Evolutionary conservation across 2,888 invertebrate genomes (phyloP).

Genomic region (Troides aeacus): DNA sequence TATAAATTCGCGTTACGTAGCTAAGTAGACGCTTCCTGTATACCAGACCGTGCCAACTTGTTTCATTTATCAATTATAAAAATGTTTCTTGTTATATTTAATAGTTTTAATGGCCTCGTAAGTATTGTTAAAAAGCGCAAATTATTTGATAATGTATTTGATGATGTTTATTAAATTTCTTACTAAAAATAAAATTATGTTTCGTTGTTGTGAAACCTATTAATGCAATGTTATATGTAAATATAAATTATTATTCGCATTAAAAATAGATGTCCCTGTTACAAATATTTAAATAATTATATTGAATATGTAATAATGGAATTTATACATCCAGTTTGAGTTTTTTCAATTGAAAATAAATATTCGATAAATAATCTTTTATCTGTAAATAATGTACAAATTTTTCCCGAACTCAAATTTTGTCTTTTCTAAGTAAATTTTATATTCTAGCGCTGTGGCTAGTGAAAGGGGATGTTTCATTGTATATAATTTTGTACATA

Average conservation of each 20-base stretch:
- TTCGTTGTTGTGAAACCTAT: conserved; percentile 23
- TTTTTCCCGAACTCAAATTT: conserved; percentile 43
- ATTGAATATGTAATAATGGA: conserved; percentile 8
- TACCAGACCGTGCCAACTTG: conserved; percentile 31
- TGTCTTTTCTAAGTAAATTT: conserved; percentile 54
- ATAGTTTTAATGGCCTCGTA: conserved; percentile 34
- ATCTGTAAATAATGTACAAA: conserved; percentile 72
- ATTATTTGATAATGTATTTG: conserved; percentile 31
- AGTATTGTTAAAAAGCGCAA: conserved; percentile 34
- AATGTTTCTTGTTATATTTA: conserved; percentile 33
- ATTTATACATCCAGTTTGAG: neutral
- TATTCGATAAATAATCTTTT: conserved; percentile 20
- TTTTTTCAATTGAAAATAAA: conserved; percentile 1
- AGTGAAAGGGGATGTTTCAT: conserved; percentile 46
- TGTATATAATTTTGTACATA: conserved; percentile 75
- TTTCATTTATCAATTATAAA: conserved; percentile 32
- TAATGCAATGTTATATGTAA: conserved; percentile 9
- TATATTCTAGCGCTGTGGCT: conserved; percentile 59
- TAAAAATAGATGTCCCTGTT: conserved; percentile 17
- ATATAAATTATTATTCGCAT: conserved; percentile 14
- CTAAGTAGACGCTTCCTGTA: conserved; percentile 28
- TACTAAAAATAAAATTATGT: conserved; percentile 24
- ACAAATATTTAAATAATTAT: neutral
- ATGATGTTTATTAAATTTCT: conserved; percentile 23
- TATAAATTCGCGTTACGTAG: conserved; percentile 8